Evolutionary conservation across 2,888 invertebrate species (phyloP).

Genomic region (Frankliniella fusca): DNA sequence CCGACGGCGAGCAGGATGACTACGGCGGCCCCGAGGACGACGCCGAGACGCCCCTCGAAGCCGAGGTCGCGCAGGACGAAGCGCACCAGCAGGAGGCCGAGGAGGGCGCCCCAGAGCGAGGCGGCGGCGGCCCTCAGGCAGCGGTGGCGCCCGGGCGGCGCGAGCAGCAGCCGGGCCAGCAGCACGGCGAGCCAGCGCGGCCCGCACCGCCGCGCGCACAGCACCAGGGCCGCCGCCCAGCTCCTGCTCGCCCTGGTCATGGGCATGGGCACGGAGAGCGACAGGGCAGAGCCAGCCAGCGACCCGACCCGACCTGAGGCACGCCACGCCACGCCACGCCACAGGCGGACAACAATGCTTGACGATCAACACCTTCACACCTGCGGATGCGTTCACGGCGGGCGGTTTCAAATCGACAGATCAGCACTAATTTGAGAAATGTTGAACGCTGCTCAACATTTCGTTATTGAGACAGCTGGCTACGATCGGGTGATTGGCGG

Average conservation of each 20-base stretch:
- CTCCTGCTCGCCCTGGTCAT: not conserved
- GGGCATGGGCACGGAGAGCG: no score
- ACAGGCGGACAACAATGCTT: no score
- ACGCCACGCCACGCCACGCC: no score
- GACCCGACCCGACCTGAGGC: no score
- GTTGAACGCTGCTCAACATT: no score
- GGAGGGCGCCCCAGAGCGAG: not conserved
- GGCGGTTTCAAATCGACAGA: no score
- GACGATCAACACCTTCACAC: no score
- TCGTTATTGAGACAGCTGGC: no score
- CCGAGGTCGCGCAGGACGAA: not conserved
- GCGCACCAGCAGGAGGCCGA: not conserved
- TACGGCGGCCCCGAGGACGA: not conserved
- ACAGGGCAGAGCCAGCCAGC: no score
- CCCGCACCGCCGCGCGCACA: not conserved
- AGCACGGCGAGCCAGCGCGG: not conserved
- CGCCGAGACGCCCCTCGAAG: not conserved
- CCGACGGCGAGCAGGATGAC: not conserved
- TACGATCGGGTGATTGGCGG: no score
- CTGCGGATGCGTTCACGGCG: no score
- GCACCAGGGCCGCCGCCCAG: conserved; percentile 6
- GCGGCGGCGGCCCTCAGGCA: not conserved
- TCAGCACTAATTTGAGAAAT: no score
- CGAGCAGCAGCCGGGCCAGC: conserved; percentile 8
- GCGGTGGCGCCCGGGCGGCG: not conserved